Evolutionary conservation across 1,140 invertebrate species (phyloP).

Genomic region (Coenobita brevimanus): DNA sequence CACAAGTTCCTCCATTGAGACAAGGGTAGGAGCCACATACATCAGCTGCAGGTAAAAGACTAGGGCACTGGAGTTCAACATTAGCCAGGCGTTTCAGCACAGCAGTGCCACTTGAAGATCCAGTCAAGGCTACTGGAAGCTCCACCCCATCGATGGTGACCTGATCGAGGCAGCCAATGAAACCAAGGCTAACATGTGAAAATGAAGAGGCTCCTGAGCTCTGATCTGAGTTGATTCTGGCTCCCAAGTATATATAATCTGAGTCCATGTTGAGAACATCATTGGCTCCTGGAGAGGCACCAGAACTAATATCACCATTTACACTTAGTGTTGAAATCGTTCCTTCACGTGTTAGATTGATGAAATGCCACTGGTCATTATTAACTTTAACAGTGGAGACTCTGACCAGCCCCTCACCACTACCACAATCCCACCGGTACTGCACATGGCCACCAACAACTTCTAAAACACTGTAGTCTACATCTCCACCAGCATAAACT

Average conservation of each 20-base stretch:
- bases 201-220: constrained; percentile 31
- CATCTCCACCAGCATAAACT: constrained; percentile 87
- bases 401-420: constrained; percentile 87
- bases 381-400: constrained; percentile 84
- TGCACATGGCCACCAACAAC: constrained; percentile 87
- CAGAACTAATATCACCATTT: constrained; percentile 71
- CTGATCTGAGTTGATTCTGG: constrained; percentile 79
- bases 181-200: constrained; percentile 77
- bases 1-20: constrained; percentile 91
- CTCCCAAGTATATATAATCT: constrained; percentile 88
- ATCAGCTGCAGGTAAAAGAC: constrained; percentile 80
- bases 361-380: constrained; percentile 93
- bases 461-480: constrained; percentile 93
- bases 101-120: constrained; percentile 38
- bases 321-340: constrained; percentile 64
- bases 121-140: constrained; percentile 83
- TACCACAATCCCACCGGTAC: constrained; percentile 92
- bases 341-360: constrained; percentile 72
- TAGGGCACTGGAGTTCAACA: constrained; percentile 85
- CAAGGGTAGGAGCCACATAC: constrained; percentile 91
- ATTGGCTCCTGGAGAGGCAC: constrained; percentile 86
- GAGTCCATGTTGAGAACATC: constrained; percentile 89
- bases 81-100: constrained; percentile 78
- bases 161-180: constrained; percentile 93
- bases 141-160: constrained; percentile 84